Evolutionary conservation across 2,797 vertebrate genomes (phyloP).

Genomic region (Clarias platycephalus): DNA sequence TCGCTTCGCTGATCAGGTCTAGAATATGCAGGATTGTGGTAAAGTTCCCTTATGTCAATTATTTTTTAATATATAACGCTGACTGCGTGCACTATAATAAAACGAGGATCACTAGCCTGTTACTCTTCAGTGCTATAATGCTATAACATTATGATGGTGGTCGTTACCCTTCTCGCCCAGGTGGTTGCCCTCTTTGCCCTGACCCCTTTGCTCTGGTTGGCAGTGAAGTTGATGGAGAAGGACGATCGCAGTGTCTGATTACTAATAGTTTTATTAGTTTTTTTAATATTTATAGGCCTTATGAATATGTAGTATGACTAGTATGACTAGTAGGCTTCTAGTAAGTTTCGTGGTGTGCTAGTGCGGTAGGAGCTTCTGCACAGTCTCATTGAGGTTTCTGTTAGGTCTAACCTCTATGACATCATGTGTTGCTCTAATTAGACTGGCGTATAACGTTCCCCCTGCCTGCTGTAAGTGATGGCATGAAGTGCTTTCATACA

Average conservation of each 20-base stretch:
- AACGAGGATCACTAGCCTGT: neutral
- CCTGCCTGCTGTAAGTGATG: slow-evolving; percentile 67
- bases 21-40: neutral
- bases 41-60: neutral
- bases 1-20: neutral
- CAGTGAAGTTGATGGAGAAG: too few relatives aligned
- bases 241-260: neutral
- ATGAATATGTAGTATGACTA: too few relatives aligned
- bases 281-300: neutral
- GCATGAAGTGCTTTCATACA: slow-evolving; percentile 69
- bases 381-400: neutral
- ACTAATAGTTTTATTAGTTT: neutral
- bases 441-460: slow-evolving; percentile 60
- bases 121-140: neutral
- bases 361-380: neutral
- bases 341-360: too few relatives aligned
- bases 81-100: too few relatives aligned
- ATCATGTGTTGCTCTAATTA: slow-evolving; percentile 60
- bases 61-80: neutral
- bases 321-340: neutral
- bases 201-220: too few relatives aligned
- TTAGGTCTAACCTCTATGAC: neutral
- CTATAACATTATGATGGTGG: neutral
- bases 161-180: neutral
- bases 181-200: neutral